These are phyloP conservation scores for Cephalotes varians DNA, from an alignment of 2,888 invertebrate genomes.

Conservation along the genomic window DNA sequence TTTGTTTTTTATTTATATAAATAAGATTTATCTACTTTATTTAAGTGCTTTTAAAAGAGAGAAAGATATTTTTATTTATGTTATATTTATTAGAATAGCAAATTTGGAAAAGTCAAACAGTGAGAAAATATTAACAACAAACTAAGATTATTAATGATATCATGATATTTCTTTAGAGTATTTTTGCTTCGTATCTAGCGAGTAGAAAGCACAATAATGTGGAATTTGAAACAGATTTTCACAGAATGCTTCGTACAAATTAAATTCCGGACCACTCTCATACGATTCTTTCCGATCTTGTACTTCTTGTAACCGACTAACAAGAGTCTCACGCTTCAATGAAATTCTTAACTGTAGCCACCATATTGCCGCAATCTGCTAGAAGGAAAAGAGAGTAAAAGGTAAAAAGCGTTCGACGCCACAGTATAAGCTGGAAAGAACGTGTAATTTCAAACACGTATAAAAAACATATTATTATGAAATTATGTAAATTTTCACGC, in stretches of 20 bases:
- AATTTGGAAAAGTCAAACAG: not conserved
- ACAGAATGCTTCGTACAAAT: slow-evolving; percentile 37
- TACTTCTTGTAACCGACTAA: slow-evolving; percentile 29
- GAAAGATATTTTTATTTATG: not conserved
- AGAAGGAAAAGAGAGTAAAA: slow-evolving; percentile 3
- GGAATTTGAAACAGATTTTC: slow-evolving; percentile 23
- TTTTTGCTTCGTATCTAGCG: not conserved
- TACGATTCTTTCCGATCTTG: slow-evolving; percentile 45
- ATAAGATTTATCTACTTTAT: not conserved
- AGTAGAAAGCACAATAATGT: slow-evolving; percentile 28
- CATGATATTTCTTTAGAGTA: not conserved
- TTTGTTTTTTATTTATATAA: not conserved
- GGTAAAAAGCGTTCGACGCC: not conserved
- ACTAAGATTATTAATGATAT: slow-evolving; percentile 19
- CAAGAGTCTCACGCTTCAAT: slow-evolving; percentile 47
- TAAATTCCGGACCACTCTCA: slow-evolving; percentile 41
- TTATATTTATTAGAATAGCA: not conserved
- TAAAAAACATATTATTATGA: not conserved
- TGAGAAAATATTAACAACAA: not conserved
- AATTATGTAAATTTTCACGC: slow-evolving; percentile 5
- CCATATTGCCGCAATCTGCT: slow-evolving; percentile 17
- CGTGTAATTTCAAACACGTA: not conserved
- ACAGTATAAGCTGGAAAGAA: not conserved
- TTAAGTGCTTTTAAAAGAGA: not conserved
- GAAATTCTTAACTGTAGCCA: slow-evolving; percentile 52